These are phyloP conservation scores for Gobio gobio DNA, from an alignment of 2,113 vertebrate species.

Conservation along the genomic window DNA sequence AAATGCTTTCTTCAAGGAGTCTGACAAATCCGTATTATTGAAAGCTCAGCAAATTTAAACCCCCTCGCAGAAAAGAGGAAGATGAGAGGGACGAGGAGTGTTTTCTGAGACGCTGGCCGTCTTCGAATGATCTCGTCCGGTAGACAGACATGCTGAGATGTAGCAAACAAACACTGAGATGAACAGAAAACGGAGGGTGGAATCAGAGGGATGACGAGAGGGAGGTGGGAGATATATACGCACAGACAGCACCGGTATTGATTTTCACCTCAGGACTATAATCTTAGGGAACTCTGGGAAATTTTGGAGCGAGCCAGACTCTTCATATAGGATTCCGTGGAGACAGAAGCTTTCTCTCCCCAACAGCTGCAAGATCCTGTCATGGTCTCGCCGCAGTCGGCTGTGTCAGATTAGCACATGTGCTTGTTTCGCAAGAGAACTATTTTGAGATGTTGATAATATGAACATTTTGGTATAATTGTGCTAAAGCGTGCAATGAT, in stretches of 20 bases:
- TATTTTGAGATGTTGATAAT: neutral
- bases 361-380: constrained; percentile 31
- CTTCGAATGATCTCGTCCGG: neutral
- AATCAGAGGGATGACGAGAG: constrained; percentile 1
- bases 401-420: constrained; percentile 17
- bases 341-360: constrained; percentile 23
- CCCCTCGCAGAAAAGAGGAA: constrained; percentile 26
- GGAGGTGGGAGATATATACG: neutral
- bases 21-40: constrained; percentile 56
- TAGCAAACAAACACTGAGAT: constrained; percentile 7
- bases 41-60: constrained; percentile 56
- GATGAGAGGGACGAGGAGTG: constrained; percentile 29
- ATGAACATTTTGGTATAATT: neutral
- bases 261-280: constrained; percentile 27
- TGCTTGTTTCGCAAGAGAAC: neutral
- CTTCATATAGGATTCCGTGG: constrained; percentile 14
- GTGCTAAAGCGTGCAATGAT: neutral
- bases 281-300: constrained; percentile 21
- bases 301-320: constrained; percentile 41
- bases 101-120: neutral
- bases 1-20: constrained; percentile 36
- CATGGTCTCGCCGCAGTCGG: neutral
- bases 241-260: constrained; percentile 20
- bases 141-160: constrained; percentile 23
- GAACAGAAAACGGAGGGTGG: neutral